Evolutionary conservation across 2,797 vertebrate genomes (phyloP).

Genomic region (Ctenosaura bakeri): DNA sequence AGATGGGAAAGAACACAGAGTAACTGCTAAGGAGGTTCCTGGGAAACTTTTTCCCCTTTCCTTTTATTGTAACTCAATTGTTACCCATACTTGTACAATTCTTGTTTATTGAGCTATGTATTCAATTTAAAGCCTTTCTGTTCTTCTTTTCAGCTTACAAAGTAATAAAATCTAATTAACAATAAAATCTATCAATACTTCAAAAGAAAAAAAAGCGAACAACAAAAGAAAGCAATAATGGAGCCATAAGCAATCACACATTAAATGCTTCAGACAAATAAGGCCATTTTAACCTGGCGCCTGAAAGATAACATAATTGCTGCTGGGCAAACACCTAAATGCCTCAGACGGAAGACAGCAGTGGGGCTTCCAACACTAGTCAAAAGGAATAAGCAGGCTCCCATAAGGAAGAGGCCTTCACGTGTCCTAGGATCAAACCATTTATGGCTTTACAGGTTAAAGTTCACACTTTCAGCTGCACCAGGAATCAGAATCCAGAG

Average conservation of each 20-base stretch:
- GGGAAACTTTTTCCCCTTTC: not conserved
- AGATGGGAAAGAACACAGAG: not conserved
- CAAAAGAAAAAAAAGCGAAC: not conserved
- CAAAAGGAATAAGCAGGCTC: not conserved
- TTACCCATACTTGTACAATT: not conserved
- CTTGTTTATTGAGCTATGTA: not conserved
- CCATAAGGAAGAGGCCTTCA: not conserved
- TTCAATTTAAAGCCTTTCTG: not conserved
- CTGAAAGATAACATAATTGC: not conserved
- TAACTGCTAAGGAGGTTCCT: not conserved
- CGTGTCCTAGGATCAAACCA: no score
- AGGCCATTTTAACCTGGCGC: not conserved
- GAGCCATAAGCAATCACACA: not conserved
- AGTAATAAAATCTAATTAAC: not conserved
- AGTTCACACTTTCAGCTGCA: not conserved
- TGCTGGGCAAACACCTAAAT: not conserved
- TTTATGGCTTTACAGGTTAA: not conserved
- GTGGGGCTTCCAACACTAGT: not conserved
- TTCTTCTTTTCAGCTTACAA: not conserved
- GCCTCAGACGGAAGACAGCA: not conserved
- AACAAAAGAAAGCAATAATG: not conserved
- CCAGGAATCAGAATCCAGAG: not conserved
- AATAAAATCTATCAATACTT: not conserved
- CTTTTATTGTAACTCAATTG: not conserved
- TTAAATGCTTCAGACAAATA: not conserved